Percentiles rank a stretch among this genome's conserved stretches.
phyloP scores from a whole-genome alignment of 2,113 vertebrate genomes.

The Gallinago jamesoni region DNA sequence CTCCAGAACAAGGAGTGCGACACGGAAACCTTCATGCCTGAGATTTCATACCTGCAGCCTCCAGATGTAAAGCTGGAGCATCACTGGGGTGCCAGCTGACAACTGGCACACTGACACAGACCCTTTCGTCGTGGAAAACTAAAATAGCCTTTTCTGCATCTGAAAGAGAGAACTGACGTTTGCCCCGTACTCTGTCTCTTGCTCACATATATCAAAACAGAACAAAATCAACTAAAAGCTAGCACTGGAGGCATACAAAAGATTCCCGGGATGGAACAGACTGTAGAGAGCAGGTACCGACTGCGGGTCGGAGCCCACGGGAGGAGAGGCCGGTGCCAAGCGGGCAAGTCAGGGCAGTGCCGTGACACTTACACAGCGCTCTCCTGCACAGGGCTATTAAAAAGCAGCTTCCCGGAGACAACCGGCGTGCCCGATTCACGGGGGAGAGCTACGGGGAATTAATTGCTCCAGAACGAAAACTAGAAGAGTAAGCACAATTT shows the following conservation, averaged over 20 bases:
- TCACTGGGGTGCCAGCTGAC: rapidly evolving
- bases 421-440: rapidly evolving
- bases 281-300: not conserved
- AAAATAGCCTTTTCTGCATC: too few species aligned
- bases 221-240: not conserved
- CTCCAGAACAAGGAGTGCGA: rapidly evolving
- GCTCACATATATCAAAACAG: not conserved
- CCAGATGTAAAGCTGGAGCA: not conserved
- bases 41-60: too few species aligned
- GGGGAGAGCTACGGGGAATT: not conserved
- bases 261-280: not conserved
- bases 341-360: not conserved
- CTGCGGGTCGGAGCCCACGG: rapidly evolving
- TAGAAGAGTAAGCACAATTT: conserved; percentile 39
- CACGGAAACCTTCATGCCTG: rapidly evolving
- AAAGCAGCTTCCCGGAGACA: not conserved
- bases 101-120: rapidly evolving
- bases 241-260: not conserved
- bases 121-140: rapidly evolving
- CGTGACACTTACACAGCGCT: not conserved
- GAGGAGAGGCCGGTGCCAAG: not conserved
- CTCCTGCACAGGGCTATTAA: not conserved
- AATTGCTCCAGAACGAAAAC: not conserved
- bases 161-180: not conserved
- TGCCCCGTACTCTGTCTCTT: not conserved